Evolutionary conservation across 2,113 vertebrate species (phyloP).

Genomic region (Uria lomvia): DNA sequence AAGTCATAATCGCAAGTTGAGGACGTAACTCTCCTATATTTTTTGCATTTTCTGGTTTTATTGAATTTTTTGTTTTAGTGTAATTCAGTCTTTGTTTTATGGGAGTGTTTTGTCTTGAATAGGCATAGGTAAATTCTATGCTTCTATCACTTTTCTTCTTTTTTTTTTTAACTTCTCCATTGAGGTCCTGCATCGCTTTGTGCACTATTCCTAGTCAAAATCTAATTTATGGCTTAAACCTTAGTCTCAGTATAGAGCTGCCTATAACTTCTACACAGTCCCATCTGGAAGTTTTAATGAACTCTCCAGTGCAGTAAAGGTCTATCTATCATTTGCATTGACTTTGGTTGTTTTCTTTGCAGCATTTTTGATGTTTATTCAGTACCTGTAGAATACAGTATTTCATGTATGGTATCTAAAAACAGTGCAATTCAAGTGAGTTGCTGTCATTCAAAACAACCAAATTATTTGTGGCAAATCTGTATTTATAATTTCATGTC

Average conservation of each 20-base stretch:
- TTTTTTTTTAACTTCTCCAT: background rate
- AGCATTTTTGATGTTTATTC: background rate
- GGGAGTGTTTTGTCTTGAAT: background rate
- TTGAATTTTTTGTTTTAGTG: background rate
- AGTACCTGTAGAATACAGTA: background rate
- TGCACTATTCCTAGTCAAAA: background rate
- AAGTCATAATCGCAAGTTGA: background rate
- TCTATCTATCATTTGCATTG: background rate
- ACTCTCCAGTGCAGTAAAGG: background rate
- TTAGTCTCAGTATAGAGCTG: background rate
- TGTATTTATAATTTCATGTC: background rate
- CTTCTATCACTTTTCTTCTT: fast-evolving
- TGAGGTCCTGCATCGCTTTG: background rate
- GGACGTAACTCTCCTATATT: background rate
- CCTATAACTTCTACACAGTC: background rate
- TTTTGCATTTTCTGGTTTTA: background rate
- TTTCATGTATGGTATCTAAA: background rate
- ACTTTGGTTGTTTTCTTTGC: background rate
- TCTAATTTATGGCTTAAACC: background rate
- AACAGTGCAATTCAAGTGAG: background rate
- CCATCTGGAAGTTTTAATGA: background rate
- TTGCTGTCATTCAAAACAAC: background rate
- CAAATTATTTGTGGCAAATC: background rate
- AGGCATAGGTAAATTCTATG: background rate
- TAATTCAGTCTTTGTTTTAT: background rate